These are phyloP conservation scores for Diplogasteroides magnus DNA, from an alignment of 1,140 invertebrate genomes.

Conservation along the genomic window DNA sequence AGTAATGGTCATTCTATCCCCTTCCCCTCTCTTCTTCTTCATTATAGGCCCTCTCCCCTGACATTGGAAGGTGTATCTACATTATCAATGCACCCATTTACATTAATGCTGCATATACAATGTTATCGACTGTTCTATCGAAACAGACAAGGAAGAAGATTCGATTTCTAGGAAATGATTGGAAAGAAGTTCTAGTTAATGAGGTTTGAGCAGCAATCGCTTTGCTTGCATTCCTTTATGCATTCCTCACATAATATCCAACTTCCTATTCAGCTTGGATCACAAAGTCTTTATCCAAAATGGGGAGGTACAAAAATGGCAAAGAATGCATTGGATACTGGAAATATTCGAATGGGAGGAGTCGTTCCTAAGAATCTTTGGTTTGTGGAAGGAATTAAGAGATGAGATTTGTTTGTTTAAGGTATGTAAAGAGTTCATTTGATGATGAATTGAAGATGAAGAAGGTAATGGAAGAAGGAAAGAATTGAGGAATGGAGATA, in stretches of 20 bases:
- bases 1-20: slow-evolving; percentile 7
- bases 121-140: slow-evolving; percentile 22
- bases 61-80: slow-evolving; percentile 20
- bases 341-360: slow-evolving; percentile 7
- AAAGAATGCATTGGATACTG: slow-evolving; percentile 8
- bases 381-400: too few relatives aligned
- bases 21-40: not conserved
- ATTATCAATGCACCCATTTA: slow-evolving; percentile 19
- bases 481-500: too few relatives aligned
- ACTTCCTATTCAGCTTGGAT: too few relatives aligned
- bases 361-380: slow-evolving; percentile 3
- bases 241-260: too few relatives aligned
- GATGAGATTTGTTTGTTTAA: too few relatives aligned
- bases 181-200: slow-evolving; percentile 19
- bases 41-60: slow-evolving; percentile 3
- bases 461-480: too few relatives aligned
- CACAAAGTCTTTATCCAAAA: slow-evolving; percentile 1
- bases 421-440: too few relatives aligned
- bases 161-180: slow-evolving; percentile 18
- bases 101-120: slow-evolving; percentile 16
- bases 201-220: too few relatives aligned
- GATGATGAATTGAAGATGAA: too few relatives aligned
- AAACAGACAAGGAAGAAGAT: slow-evolving; percentile 28
- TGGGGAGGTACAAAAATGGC: slow-evolving; percentile 9
- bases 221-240: too few relatives aligned